phyloP scores from a whole-genome alignment of 2,888 invertebrate genomes.

The Congeria kusceri region DNA sequence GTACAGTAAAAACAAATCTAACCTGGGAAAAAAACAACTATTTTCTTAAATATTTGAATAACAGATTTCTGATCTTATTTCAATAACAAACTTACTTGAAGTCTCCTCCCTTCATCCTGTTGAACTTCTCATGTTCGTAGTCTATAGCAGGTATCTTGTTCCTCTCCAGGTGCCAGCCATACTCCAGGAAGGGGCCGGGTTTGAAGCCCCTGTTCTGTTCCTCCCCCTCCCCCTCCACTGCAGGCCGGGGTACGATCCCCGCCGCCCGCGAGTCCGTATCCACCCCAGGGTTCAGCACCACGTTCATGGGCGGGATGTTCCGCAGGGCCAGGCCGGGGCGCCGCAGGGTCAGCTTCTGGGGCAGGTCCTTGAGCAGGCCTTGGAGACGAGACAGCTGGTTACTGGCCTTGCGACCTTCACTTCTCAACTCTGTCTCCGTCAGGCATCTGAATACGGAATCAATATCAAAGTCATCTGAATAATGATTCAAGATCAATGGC shows the following conservation, averaged over 20 bases:
- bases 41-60: no score
- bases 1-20: no score
- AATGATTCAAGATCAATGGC: no score
- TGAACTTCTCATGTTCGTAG: slow-evolving; percentile 75
- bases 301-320: slow-evolving; percentile 81
- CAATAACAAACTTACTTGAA: slow-evolving; percentile 76
- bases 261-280: slow-evolving; percentile 75
- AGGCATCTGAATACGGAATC: slow-evolving; percentile 61
- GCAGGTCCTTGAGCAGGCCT: slow-evolving; percentile 80
- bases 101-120: slow-evolving; percentile 73
- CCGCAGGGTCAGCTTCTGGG: slow-evolving; percentile 72
- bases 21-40: no score
- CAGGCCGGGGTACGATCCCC: slow-evolving; percentile 74
- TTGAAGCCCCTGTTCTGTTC: slow-evolving; percentile 73
- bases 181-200: slow-evolving; percentile 75
- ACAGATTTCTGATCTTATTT: no score
- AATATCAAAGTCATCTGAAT: not conserved
- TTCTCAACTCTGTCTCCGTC: slow-evolving; percentile 81
- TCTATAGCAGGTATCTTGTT: slow-evolving; percentile 78
- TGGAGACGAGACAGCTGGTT: slow-evolving; percentile 82
- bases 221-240: slow-evolving; percentile 66
- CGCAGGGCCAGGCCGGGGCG: slow-evolving; percentile 65
- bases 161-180: slow-evolving; percentile 75
- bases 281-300: slow-evolving; percentile 81
- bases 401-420: slow-evolving; percentile 77